These are phyloP conservation scores for Alosa alosa DNA, from an alignment of 2,113 vertebrate species.

Conservation along the genomic window DNA sequence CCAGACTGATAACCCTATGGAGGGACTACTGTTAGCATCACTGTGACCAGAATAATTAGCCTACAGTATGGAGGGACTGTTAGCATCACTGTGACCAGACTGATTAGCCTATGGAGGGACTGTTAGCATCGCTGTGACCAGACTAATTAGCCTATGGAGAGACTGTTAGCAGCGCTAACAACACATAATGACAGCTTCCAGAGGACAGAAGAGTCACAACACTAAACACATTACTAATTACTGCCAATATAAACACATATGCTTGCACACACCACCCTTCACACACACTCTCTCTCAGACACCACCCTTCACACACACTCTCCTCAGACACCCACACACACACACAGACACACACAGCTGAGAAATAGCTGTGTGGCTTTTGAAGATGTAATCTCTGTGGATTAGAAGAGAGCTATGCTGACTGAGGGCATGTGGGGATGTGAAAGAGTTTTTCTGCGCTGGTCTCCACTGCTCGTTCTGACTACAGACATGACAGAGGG, in stretches of 20 bases:
- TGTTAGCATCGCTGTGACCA: too few species aligned
- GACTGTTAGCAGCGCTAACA: neutral
- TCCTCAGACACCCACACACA: too few species aligned
- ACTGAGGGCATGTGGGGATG: neutral
- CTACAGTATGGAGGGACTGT: too few species aligned
- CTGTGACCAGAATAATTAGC: too few species aligned
- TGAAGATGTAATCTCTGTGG: neutral
- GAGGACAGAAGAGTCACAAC: neutral
- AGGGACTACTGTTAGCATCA: neutral
- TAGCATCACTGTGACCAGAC: too few species aligned
- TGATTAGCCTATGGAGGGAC: too few species aligned
- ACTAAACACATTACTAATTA: neutral
- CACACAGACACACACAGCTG: neutral
- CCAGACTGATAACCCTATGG: neutral
- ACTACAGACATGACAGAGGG: neutral
- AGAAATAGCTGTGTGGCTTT: neutral
- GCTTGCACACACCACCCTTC: neutral
- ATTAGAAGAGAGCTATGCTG: neutral
- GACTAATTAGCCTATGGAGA: neutral
- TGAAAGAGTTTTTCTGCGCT: neutral
- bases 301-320: neutral
- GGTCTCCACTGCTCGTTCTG: neutral
- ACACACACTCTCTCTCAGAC: neutral
- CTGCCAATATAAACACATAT: neutral
- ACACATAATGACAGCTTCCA: conserved; percentile 1